Evolutionary conservation across 2,113 vertebrate species (phyloP).

Genomic region (Saccopteryx leptura): DNA sequence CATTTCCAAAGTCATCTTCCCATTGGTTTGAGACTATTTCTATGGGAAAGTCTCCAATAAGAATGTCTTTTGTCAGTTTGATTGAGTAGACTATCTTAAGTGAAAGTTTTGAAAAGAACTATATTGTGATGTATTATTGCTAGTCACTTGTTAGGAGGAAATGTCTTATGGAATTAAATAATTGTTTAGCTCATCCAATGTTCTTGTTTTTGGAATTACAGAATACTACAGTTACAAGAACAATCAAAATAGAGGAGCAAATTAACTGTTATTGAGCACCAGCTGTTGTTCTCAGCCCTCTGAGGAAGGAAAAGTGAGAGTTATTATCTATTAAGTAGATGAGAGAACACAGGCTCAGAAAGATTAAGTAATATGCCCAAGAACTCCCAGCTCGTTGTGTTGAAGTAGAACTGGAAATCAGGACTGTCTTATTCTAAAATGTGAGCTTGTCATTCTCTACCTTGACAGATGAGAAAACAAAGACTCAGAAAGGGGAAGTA

Average conservation of each 20-base stretch:
- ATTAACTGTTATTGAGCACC: neutral
- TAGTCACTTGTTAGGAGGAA: neutral
- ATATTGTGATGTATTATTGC: neutral
- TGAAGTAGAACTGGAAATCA: neutral
- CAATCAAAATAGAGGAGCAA: neutral
- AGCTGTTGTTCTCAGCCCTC: neutral
- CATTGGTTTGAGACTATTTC: neutral
- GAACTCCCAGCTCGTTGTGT: neutral
- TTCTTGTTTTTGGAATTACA: neutral
- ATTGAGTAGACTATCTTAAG: neutral
- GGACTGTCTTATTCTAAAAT: neutral
- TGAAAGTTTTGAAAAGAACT: neutral
- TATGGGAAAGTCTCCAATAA: neutral
- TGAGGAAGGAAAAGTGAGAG: neutral
- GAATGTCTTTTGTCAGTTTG: neutral
- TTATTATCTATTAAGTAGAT: neutral
- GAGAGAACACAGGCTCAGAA: neutral
- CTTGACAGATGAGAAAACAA: neutral
- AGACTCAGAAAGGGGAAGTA: neutral
- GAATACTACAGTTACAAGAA: neutral
- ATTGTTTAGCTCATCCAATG: neutral
- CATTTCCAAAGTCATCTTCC: neutral
- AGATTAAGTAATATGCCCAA: neutral
- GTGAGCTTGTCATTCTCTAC: neutral
- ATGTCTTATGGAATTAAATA: neutral